Percentiles rank a stretch among this genome's conserved stretches.
phyloP scores from a whole-genome alignment of 64 coral and sea anemone genomes.

The Porites lutea region DNA sequence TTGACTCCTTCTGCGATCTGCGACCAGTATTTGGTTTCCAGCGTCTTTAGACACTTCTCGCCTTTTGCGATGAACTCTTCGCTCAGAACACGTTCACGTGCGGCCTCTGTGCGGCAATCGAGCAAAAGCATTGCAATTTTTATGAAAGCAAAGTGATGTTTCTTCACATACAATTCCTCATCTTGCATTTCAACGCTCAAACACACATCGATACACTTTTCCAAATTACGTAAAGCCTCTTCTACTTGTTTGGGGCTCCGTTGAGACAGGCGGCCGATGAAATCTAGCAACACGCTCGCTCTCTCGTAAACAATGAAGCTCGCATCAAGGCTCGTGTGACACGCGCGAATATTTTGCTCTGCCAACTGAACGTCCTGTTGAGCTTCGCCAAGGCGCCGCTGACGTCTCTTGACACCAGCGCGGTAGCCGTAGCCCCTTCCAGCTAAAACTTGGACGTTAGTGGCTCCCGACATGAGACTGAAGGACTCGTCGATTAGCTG shows the following conservation, averaged over 20 bases:
- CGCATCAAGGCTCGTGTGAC: not conserved
- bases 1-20: conserved; percentile 5
- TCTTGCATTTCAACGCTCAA: not conserved
- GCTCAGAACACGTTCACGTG: conserved; percentile 27
- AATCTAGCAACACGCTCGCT: conserved; percentile 44
- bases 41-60: conserved; percentile 4
- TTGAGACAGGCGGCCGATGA: not conserved
- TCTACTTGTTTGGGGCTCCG: not conserved
- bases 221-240: not conserved
- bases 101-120: conserved; percentile 39
- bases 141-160: conserved; percentile 49
- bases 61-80: conserved; percentile 10
- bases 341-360: not conserved
- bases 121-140: conserved; percentile 43
- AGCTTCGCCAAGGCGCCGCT: conserved; percentile 41
- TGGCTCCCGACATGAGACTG: not conserved
- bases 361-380: not conserved
- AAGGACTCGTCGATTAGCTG: not conserved
- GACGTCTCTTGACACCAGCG: conserved; percentile 43
- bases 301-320: conserved; percentile 53
- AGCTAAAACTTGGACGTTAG: not conserved
- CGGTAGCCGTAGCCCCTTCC: conserved; percentile 21
- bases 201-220: conserved; percentile 14
- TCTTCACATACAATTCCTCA: not conserved
- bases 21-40: conserved; percentile 5